Base-by-base conservation (phyloP, 2,113 vertebrate genomes). In the Nicator chloris region DNA sequence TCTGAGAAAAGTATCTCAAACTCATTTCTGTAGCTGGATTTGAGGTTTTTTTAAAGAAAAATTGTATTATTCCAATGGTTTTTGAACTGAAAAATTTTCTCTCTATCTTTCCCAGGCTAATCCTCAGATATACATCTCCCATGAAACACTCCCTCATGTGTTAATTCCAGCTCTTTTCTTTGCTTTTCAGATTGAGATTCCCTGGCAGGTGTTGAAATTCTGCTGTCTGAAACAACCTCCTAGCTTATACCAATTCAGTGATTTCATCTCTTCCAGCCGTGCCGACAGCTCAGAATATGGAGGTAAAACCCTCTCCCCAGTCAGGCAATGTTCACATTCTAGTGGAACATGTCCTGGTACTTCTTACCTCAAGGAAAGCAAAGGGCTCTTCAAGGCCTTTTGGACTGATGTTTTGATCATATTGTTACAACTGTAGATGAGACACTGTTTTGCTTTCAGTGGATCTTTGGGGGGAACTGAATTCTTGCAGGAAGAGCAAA, bases 321-420 rank as follows among this genome's bases (percentile, higher is more conserved):
- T 2, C 0, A 0, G 31, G 56, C 51, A 42, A 13, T 6, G 50
- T 18, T 68, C 19, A 53, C 19, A 64, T 51, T 49, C 57, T 44
- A 3, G 35, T 54, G 50, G 35, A n/a, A 27, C 72, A 49, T 73
- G 59, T 78, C 45, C 39, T 61, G 71, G 19, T 45, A 40, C n/a
- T 80, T 83, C n/a, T 51, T 15, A 69, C 31, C 50, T 39, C 35
- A 65, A 44, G 77, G 19, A 84, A 70, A 53, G 31, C 45, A 63
- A 75, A 73, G 22, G 45, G 63, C 8, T 53, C 44, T 42, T 39
- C 16, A 24, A 49, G 31, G 33, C 42, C 26, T 59, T 69, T 73
- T 57, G 51, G 37, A 44, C 37, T 44, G 27, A 65, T n/a, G 14
- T 64, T 85, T 79, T 82, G 39, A 54, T 75, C 44, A 16, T 75